Evolutionary conservation across 2,888 invertebrate species (phyloP), one percentile per base, ranked within the genome.

Genomic region (Lepidocyrtinus sp.): DNA sequence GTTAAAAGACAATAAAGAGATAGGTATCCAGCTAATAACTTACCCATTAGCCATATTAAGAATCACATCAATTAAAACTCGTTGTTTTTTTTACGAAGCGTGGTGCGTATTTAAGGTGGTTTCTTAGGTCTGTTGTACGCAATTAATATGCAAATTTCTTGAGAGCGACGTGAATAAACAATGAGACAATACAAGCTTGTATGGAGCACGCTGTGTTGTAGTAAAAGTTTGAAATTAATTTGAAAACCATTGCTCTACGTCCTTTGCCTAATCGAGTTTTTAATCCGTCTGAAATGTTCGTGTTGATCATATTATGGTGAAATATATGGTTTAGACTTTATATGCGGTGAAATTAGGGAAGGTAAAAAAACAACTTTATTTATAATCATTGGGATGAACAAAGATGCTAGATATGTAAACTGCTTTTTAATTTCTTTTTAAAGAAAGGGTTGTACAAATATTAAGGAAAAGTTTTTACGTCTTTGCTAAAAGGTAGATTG

Each of bases 61-160:
- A 50, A n/a, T 55, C 55, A 55, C 55, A 55, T 55, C 55, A 55
- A 55, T 55, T 55, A 55, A 55, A 55, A 55, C 9, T n/a, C 17
- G 55, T 55, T 55, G 36, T 36, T 36, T 36, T 36, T 36, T 36
- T 36, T 55, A 17, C 17, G 17, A 55, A 55, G 55, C 36, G 55
- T 55, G 55, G 17, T 55, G 55, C 55, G n/a, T 55, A 55, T 55
- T 55, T 55, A 12, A 5, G 9, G 55, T n/a, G 55, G 55, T 55
- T 36, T 36, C 36, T 36, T 36, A n/a, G n/a, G n/a, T n/a, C n/a
- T n/a, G 5, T 36, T 36, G 36, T 36, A 36, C 36, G 63, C 63
- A 70, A 70, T 75, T 70, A 75, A 75, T 70, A 70, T 69, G 70
- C 36, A 68, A 70, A 70, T 69, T 50, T n/a, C 12, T 5, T 19